phyloP scores from a whole-genome alignment of 2,888 invertebrate species.

The Erebia aethiops region DNA sequence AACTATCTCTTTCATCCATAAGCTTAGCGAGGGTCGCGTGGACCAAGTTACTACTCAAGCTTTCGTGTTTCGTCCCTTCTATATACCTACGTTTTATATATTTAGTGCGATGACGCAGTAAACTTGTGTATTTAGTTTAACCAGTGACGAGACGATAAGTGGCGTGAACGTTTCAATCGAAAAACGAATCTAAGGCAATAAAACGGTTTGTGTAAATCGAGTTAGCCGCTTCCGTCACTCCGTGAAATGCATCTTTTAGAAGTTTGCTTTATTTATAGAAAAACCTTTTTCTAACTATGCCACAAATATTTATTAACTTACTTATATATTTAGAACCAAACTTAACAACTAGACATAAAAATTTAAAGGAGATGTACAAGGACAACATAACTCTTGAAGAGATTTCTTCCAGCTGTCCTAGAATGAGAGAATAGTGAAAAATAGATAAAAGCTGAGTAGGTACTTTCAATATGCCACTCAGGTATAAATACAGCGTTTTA shows the following conservation, averaged over 20 bases:
- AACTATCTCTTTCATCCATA: slow-evolving; percentile 11
- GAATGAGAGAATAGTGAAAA: too few species aligned
- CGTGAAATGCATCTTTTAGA: slow-evolving; percentile 13
- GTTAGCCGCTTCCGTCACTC: slow-evolving; percentile 13
- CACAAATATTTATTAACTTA: too few species aligned
- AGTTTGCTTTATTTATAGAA: slow-evolving; percentile 20
- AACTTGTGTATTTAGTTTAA: slow-evolving; percentile 22
- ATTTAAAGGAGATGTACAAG: too few species aligned
- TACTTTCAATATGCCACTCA: too few species aligned
- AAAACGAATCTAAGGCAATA: slow-evolving; percentile 25
- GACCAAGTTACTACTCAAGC: slow-evolving; percentile 17
- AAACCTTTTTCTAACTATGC: slow-evolving; percentile 5
- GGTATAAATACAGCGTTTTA: too few species aligned
- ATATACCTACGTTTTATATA: slow-evolving; percentile 5
- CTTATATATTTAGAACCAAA: too few species aligned
- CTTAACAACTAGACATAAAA: too few species aligned
- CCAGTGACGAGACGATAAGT: slow-evolving; percentile 31
- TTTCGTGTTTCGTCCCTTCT: slow-evolving; percentile 8
- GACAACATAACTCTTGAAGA: too few species aligned
- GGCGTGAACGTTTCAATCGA: slow-evolving; percentile 28
- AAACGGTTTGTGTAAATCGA: slow-evolving; percentile 22
- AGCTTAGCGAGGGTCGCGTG: slow-evolving; percentile 1
- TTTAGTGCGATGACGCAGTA: slow-evolving; percentile 23
- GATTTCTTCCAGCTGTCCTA: too few species aligned
- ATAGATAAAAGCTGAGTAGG: too few species aligned